These are phyloP conservation scores for Diachrysia chrysitis DNA, from an alignment of 2,888 invertebrate genomes.

Conservation along the genomic window DNA sequence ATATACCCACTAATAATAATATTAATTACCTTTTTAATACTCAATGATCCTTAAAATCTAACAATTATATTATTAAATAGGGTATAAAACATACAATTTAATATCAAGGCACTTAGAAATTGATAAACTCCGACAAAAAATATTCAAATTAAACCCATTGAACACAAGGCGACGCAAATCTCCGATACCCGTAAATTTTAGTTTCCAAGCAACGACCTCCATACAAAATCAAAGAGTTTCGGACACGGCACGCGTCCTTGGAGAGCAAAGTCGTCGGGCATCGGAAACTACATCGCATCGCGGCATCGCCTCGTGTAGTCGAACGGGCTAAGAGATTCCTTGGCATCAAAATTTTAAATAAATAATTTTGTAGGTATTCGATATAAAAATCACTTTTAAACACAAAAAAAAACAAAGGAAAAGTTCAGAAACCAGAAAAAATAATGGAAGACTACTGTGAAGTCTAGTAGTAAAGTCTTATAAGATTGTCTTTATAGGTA, in stretches of 20 bases:
- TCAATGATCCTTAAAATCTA: slow-evolving; percentile 51
- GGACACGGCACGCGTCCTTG: no score
- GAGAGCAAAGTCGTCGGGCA: no score
- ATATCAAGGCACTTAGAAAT: slow-evolving; percentile 35
- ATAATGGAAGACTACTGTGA: neutral
- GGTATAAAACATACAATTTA: neutral
- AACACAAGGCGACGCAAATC: no score
- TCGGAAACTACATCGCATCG: no score
- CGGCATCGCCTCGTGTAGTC: no score
- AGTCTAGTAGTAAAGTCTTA: neutral
- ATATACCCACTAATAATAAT: slow-evolving; percentile 34
- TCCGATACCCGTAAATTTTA: no score
- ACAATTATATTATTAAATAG: slow-evolving; percentile 9
- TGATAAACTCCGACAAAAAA: neutral
- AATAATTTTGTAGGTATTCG: slow-evolving; percentile 17
- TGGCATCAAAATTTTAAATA: slow-evolving; percentile 11
- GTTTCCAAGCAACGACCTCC: no score
- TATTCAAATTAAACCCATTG: neutral
- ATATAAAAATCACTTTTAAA: slow-evolving; percentile 27
- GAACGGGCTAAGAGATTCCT: slow-evolving; percentile 8
- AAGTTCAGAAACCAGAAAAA: neutral
- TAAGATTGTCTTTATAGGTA: neutral
- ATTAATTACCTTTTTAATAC: slow-evolving; percentile 53
- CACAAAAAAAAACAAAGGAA: neutral
- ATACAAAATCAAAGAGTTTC: no score